Evolutionary conservation across 2,888 invertebrate genomes (phyloP).

Genomic region (Aleiodes testaceus): DNA sequence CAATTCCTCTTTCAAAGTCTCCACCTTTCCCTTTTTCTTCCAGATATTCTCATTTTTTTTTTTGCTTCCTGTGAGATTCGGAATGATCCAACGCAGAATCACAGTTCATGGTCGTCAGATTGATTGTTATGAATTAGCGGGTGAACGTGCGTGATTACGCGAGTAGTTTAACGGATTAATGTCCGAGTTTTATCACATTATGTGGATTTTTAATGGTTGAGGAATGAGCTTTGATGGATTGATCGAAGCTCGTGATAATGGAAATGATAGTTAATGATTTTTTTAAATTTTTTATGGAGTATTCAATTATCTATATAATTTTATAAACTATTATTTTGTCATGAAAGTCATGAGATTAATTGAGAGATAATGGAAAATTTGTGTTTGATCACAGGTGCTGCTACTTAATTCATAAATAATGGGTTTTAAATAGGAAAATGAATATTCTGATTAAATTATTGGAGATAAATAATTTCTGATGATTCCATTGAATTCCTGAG

Average conservation of each 20-base stretch:
- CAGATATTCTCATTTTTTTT: slow-evolving; percentile 13
- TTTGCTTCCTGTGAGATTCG: background rate
- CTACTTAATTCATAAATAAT: too few species aligned
- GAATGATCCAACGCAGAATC: slow-evolving; percentile 2
- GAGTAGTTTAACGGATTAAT: slow-evolving; percentile 18
- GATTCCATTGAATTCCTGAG: too few species aligned
- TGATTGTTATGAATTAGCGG: slow-evolving; percentile 48
- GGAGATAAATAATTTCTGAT: too few species aligned
- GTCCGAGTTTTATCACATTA: background rate
- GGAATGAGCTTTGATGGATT: background rate
- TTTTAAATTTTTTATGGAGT: too few species aligned
- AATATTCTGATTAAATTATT: too few species aligned
- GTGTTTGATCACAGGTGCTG: too few species aligned
- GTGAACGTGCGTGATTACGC: slow-evolving; percentile 34
- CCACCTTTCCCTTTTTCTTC: slow-evolving; percentile 54
- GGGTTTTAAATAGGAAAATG: too few species aligned
- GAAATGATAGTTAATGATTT: background rate
- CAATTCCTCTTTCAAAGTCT: slow-evolving; percentile 42
- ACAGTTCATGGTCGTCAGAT: background rate
- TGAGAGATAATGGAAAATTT: too few species aligned
- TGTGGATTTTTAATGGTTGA: background rate
- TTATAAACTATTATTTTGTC: too few species aligned
- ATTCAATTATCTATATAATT: too few species aligned
- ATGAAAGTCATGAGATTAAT: too few species aligned
- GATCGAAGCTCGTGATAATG: background rate